A percentile compares a stretch with the other conserved stretches of the same genome.
Evolutionary conservation across 2,888 invertebrate species (phyloP).

Genomic region (Linnaemya vulpina): DNA sequence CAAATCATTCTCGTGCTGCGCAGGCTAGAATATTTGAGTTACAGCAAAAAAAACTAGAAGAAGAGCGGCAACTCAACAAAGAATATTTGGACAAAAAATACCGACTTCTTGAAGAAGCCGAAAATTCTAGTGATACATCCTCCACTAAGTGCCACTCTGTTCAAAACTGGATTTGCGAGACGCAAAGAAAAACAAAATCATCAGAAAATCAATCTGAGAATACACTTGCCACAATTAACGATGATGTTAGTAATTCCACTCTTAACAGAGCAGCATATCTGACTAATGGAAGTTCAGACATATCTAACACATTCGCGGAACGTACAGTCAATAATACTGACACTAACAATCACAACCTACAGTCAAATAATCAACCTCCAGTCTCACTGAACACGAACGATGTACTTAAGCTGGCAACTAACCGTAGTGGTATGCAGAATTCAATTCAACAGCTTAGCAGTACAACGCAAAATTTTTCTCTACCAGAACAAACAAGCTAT

Average conservation of each 20-base stretch:
- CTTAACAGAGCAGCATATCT: background rate
- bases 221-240: background rate
- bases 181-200: no score
- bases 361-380: no score
- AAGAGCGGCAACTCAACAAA: conserved; percentile 26
- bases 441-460: background rate
- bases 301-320: no score
- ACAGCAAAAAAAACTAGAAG: no score
- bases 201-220: background rate
- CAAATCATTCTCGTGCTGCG: no score
- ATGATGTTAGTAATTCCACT: no score
- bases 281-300: background rate
- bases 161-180: conserved; percentile 13
- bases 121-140: conserved; percentile 1
- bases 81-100: conserved; percentile 43
- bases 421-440: background rate
- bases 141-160: conserved; percentile 23
- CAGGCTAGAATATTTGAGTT: no score
- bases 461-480: background rate
- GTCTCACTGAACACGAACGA: background rate
- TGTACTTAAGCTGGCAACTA: no score
- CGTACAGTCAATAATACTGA: background rate
- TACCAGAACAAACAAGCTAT: no score
- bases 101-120: conserved; percentile 27
- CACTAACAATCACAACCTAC: no score